Percentiles rank a stretch among this genome's conserved stretches.
Evolutionary conservation across 2,113 vertebrate genomes (phyloP).

Genomic region (Chaetorhynchus papuensis): DNA sequence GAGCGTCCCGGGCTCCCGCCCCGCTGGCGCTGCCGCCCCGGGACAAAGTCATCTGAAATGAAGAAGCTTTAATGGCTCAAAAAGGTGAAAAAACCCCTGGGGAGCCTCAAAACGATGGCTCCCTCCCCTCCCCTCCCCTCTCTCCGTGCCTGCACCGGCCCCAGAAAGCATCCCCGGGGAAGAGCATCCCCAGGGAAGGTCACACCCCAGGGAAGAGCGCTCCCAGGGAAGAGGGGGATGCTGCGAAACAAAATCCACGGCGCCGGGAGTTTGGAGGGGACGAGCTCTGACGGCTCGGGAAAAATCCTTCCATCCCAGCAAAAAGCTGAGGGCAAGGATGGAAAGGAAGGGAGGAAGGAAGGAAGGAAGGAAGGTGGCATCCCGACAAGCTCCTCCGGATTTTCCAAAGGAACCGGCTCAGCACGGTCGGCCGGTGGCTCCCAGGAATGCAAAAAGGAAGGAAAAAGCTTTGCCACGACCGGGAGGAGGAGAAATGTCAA

Average conservation of each 20-base stretch:
- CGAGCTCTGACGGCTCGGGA: neutral
- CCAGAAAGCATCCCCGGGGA: accelerated
- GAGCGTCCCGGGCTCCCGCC: neutral
- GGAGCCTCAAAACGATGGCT: neutral
- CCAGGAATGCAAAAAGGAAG: neutral
- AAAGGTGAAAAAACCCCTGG: neutral
- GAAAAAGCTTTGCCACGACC: neutral
- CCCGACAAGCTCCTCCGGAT: neutral
- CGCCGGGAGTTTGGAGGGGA: neutral
- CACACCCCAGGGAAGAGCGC: neutral
- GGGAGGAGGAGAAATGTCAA: neutral
- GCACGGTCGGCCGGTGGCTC: neutral
- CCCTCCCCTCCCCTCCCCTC: neutral
- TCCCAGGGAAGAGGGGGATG: accelerated
- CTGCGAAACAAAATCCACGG: neutral
- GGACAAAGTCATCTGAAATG: neutral
- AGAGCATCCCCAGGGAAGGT: neutral
- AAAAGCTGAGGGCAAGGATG: neutral
- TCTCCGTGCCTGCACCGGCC: accelerated
- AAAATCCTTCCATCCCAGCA: neutral
- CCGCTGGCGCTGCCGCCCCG: neutral
- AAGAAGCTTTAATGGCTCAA: conserved; percentile 8
- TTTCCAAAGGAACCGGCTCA: neutral
- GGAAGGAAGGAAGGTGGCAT: neutral
- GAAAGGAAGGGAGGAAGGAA: neutral